These are phyloP conservation scores for Eublepharis macularius DNA, from an alignment of 2,113 vertebrate species.

Conservation along the genomic window DNA sequence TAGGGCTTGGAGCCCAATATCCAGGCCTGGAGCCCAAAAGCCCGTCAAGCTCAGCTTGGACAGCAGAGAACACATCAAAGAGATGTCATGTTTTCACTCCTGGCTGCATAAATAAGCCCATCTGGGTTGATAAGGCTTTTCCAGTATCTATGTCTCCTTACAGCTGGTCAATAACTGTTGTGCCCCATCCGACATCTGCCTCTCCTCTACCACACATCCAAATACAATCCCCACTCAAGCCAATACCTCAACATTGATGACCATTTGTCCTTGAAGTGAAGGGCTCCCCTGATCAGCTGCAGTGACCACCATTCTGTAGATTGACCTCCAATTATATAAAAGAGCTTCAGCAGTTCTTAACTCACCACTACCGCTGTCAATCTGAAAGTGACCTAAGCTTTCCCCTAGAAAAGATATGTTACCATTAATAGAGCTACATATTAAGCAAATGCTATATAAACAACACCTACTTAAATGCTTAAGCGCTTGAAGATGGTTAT, in stretches of 20 bases:
- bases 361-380: slow-evolving; percentile 84
- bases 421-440: slow-evolving; percentile 15
- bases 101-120: too few relatives aligned
- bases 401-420: slow-evolving; percentile 61
- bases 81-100: too few relatives aligned
- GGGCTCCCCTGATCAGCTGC: slow-evolving; percentile 82
- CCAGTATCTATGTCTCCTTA: too few relatives aligned
- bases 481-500: not conserved
- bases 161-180: too few relatives aligned
- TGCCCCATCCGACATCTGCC: too few relatives aligned
- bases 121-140: too few relatives aligned
- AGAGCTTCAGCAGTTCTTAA: slow-evolving; percentile 80
- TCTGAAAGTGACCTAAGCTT: slow-evolving; percentile 78
- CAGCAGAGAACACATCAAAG: not conserved
- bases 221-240: not conserved
- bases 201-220: too few relatives aligned
- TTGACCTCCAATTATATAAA: slow-evolving; percentile 56
- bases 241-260: slow-evolving; percentile 84
- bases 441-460: slow-evolving; percentile 3
- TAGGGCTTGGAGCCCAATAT: not conserved
- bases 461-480: not conserved
- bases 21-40: too few relatives aligned
- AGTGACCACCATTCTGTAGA: slow-evolving; percentile 77
- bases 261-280: slow-evolving; percentile 75
- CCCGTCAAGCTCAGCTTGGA: too few relatives aligned